Conservation (phyloP, 2,797 vertebrate genomes). For the Onychomys torridus region DNA sequence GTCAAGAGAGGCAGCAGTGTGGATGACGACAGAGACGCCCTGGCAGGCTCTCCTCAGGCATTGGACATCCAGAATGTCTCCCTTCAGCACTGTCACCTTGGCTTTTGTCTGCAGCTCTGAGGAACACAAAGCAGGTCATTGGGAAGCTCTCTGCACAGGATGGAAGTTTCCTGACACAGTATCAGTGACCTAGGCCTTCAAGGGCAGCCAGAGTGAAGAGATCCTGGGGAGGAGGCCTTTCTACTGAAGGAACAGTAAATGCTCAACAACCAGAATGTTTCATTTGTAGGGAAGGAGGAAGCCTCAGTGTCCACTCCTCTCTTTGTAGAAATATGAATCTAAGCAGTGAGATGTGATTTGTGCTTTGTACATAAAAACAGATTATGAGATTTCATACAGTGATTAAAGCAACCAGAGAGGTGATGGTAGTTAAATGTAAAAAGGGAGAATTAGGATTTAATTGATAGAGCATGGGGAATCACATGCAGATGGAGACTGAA, state of each 20-base stretch:
- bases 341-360: not conserved
- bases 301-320: not conserved
- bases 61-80: slow-evolving; percentile 91
- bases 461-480: not conserved
- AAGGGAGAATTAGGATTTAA: not conserved
- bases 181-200: not conserved
- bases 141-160: not conserved
- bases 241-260: not conserved
- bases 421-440: no score
- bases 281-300: not conserved
- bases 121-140: not conserved
- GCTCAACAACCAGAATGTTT: not conserved
- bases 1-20: slow-evolving; percentile 92
- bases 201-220: not conserved
- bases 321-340: not conserved
- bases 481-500: not conserved
- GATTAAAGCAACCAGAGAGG: not conserved
- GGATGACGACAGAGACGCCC: slow-evolving; percentile 91
- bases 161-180: not conserved
- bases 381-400: no score
- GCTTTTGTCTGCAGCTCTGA: slow-evolving; percentile 89
- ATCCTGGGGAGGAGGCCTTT: accelerated
- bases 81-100: slow-evolving; percentile 86
- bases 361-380: not conserved
- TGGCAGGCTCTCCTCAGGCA: slow-evolving; percentile 90